Evolutionary conservation across 2,113 vertebrate genomes (phyloP), one percentile per base, ranked within the genome.

Genomic region (Leucopsar rothschildi): DNA sequence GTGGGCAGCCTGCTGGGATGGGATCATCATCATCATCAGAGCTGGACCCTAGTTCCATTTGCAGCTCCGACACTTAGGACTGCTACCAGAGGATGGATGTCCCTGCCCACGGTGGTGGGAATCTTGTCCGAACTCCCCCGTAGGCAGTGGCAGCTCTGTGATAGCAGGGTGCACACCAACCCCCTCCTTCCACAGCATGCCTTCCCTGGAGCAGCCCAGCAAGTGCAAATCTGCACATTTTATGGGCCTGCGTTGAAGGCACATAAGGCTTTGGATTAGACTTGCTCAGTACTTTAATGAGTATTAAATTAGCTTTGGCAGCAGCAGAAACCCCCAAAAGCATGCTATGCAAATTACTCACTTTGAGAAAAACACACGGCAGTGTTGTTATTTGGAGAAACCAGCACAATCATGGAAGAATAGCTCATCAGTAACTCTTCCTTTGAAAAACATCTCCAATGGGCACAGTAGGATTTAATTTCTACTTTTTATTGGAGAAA

Each of bases 401-500:
- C 63, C 14, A 61, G 88, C 63, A 72, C 37, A 73, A 65, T 82
- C 55, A 23, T 29, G 52, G 59, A 95, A 93, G 75, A 90, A 88
- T 57, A 92, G 85, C 68, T 92, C 86, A 90, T 83, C 79, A 88
- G 63, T 65, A 83, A 70, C 88, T 85, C 92, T 85, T 90, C 84
- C 71, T 73, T 86, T 92, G 76, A 70, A 83, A 86, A 47, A 59
- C 52, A 61, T 47, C 55, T 94, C 60, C 86, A 70, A 45, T 29
- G 59, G 76, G 76, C 90, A 93, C 76, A 86, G 82, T 86, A 76
- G 70, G 88, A 93, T 87, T 95, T 94, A 89, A 96, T 94, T 89
- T 92, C 72, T 92, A 59, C 77, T 91, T 88, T 80, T 93, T 69
- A 77, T 49, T 77, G 64, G 66, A 8, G 33, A 10, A 37, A 79